Base-by-base conservation (phyloP, 2,888 invertebrate genomes). In the Hirtodrosophila confusa region DNA sequence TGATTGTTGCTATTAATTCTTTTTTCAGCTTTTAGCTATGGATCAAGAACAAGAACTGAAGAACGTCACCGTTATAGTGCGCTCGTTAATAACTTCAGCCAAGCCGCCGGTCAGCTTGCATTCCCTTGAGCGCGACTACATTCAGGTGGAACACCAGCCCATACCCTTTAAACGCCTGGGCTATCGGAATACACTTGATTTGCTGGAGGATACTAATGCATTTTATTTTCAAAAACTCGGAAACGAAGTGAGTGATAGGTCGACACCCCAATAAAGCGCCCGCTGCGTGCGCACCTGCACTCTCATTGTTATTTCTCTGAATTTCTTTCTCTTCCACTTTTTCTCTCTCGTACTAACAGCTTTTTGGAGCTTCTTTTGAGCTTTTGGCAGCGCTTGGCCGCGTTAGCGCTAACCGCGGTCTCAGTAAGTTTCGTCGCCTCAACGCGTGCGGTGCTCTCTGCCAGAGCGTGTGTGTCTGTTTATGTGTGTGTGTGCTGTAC, bases 101-200 rank as follows among this genome's bases (percentile, higher is more conserved):
- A 91, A 91, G 68, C 87, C 86, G 51, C 90, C 90, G 63, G 86
- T 89, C 39, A 79, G 76, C 48, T 64, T 91, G 43, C 57, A 62
- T 3, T 67, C 82, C n/a, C 75, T 93, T 75, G 35, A 88, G 93
- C 94, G 92, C 44, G 95, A 96, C 84, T 95, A 94, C 89, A 90
- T 90, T 50, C 93, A 93, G 74, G 89, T 95, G 27, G 93, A 94
- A 88, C 95, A 95, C 27, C 93, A 93, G 86, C 91, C 91, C 75
- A 94, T 96, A 77, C 95, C 95, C 5, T 95, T 91, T 78, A 91
- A 90, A 61, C 92, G 92, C 75, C 90, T 95, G 56, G 95, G 95
- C 4, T 95, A 92, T 90, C 82, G 90, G 37, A 91, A 91, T 7
- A 90, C 95, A 7, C 93, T 94, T 63, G 93, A 94, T 36, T 92